phyloP scores from a whole-genome alignment of 2,888 invertebrate species.

The Drosophila lacicola region DNA sequence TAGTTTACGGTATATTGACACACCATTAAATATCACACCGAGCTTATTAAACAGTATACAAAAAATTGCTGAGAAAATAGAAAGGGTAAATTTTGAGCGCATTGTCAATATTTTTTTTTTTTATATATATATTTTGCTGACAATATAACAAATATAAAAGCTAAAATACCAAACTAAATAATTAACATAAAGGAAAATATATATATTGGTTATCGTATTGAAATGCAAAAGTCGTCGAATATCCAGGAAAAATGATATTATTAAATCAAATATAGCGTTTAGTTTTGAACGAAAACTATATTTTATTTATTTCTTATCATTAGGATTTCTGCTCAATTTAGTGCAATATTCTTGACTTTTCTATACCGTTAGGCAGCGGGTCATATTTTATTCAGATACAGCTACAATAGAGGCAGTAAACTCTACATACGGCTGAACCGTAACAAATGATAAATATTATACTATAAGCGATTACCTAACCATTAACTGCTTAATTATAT shows the following conservation, averaged over 20 bases:
- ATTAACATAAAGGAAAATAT: not conserved
- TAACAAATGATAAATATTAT: conserved; percentile 44
- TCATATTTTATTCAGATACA: conserved; percentile 17
- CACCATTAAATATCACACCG: conserved; percentile 8
- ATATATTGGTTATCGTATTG: not conserved
- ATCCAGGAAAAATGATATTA: not conserved
- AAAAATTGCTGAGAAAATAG: not conserved
- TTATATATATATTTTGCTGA: conserved; percentile 4
- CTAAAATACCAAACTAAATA: not conserved
- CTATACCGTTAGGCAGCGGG: conserved; percentile 12
- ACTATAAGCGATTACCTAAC: conserved; percentile 53
- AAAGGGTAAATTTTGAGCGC: not conserved
- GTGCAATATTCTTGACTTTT: conserved; percentile 38
- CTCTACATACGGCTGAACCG: conserved; percentile 7
- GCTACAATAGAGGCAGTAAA: conserved; percentile 9
- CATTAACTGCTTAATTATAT: conserved; percentile 61
- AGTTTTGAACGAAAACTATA: not conserved
- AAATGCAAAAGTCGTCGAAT: not conserved
- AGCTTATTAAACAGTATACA: conserved; percentile 29
- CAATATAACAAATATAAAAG: not conserved
- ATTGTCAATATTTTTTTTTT: not conserved
- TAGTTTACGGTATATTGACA: not conserved
- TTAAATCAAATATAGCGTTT: not conserved
- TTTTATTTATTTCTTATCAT: not conserved
- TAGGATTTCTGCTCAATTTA: not conserved